phyloP scores from a whole-genome alignment of 2,888 invertebrate genomes.

The Thera britannica region DNA sequence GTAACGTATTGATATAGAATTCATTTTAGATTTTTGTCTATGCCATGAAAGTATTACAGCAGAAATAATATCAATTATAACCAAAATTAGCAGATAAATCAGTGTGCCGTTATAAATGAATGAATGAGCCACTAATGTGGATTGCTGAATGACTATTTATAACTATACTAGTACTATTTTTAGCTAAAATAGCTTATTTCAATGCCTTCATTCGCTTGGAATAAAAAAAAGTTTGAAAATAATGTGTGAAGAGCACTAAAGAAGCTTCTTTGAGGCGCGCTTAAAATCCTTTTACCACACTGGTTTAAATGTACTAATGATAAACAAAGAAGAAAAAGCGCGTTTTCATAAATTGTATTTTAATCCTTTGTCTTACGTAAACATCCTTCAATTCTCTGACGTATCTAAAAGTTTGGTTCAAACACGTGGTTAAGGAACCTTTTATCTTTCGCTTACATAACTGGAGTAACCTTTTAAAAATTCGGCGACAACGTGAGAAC shows the following conservation, averaged over 20 bases:
- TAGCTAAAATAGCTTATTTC: too few relatives aligned
- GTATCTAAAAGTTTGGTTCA: background rate
- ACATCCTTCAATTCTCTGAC: background rate
- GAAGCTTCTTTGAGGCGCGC: too few relatives aligned
- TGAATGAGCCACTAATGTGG: constrained; percentile 42
- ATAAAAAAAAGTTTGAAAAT: too few relatives aligned
- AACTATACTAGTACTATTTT: too few relatives aligned
- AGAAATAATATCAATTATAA: constrained; percentile 38
- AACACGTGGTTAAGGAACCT: background rate
- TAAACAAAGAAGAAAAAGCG: too few relatives aligned
- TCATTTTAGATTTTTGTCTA: constrained; percentile 5
- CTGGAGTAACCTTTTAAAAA: constrained; percentile 10
- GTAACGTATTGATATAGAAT: constrained; percentile 7
- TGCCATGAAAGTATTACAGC: constrained; percentile 39
- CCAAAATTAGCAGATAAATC: constrained; percentile 60
- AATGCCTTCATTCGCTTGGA: too few relatives aligned
- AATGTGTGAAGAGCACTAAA: too few relatives aligned
- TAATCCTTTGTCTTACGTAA: too few relatives aligned
- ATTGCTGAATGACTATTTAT: constrained; percentile 25
- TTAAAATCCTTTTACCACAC: too few relatives aligned
- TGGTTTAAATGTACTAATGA: too few relatives aligned
- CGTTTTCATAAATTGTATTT: too few relatives aligned
- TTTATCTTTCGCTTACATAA: background rate
- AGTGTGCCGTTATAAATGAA: constrained; percentile 61
- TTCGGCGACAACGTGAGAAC: constrained; percentile 59